Evolutionary conservation across 2,797 vertebrate genomes (phyloP).

Genomic region (Petrocephalus sullivani): DNA sequence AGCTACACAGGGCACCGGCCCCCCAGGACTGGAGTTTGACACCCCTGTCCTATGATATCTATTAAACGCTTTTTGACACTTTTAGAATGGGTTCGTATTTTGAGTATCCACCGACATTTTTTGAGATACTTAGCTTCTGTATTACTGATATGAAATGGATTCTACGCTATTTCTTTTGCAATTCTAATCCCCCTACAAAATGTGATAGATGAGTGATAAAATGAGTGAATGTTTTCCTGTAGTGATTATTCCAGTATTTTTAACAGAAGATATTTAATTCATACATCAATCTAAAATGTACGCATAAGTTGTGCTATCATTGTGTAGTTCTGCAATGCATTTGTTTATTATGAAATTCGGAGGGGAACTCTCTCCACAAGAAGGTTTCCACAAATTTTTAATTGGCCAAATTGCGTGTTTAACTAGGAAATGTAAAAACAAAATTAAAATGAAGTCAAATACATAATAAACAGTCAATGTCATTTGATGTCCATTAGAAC

Average conservation of each 20-base stretch:
- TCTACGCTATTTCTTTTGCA: not conserved
- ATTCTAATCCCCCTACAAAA: not conserved
- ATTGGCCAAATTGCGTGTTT: not conserved
- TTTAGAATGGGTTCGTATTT: not conserved
- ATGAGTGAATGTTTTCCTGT: not conserved
- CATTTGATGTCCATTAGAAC: not conserved
- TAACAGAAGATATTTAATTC: not conserved
- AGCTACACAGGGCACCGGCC: no score
- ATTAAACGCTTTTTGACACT: not conserved
- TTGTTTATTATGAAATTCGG: not conserved
- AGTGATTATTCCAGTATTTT: not conserved
- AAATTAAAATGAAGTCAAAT: not conserved
- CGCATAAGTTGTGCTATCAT: not conserved
- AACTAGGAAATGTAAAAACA: not conserved
- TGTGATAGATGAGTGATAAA: no score
- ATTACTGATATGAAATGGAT: not conserved
- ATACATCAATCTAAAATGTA: not conserved
- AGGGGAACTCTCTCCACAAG: not conserved
- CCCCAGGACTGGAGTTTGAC: no score
- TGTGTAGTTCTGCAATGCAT: not conserved
- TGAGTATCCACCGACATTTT: not conserved
- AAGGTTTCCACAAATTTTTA: not conserved
- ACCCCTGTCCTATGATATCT: not conserved
- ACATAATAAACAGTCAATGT: not conserved
- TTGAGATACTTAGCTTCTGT: not conserved